Percentiles rank a stretch among this genome's conserved stretches.
These are phyloP conservation scores for Caenorhabditis sp. DNA, from an alignment of 2,888 invertebrate genomes.

Conservation along the genomic window DNA sequence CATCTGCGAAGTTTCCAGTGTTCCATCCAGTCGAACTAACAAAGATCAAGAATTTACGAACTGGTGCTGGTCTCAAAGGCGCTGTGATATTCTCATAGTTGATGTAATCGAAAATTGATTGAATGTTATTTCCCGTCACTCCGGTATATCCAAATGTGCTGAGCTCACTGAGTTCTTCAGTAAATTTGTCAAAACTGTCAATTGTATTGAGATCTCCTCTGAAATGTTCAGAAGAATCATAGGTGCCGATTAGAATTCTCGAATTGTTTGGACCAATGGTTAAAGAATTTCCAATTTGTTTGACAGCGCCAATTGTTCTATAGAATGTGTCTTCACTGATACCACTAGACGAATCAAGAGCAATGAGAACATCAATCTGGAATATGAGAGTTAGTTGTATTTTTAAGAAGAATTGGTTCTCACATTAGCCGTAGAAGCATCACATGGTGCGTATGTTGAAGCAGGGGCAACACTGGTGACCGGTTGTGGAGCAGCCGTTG, in stretches of 20 bases:
- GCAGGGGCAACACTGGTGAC: neutral
- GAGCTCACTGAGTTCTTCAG: slow-evolving; percentile 20
- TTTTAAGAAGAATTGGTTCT: neutral
- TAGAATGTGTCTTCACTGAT: slow-evolving; percentile 31
- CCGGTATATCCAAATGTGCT: slow-evolving; percentile 41
- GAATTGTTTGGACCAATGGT: slow-evolving; percentile 18
- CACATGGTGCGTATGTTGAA: slow-evolving; percentile 30
- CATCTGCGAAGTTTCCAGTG: slow-evolving; percentile 35
- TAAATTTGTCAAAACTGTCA: slow-evolving; percentile 13
- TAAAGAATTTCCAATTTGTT: slow-evolving; percentile 16
- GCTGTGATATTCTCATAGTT: slow-evolving; percentile 18
- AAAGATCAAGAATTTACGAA: slow-evolving; percentile 31
- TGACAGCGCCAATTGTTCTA: slow-evolving; percentile 22
- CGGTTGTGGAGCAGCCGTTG: slow-evolving; percentile 4
- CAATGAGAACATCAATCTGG: slow-evolving; percentile 39
- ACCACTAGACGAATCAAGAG: slow-evolving; percentile 38
- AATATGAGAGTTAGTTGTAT: neutral
- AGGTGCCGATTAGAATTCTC: slow-evolving; percentile 30
- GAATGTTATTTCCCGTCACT: slow-evolving; percentile 46
- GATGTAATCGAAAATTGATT: slow-evolving; percentile 26
- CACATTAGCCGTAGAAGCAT: slow-evolving; percentile 21
- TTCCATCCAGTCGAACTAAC: slow-evolving; percentile 50
- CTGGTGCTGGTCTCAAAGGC: slow-evolving; percentile 24
- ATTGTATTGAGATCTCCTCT: slow-evolving; percentile 33
- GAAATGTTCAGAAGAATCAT: slow-evolving; percentile 27